Evolutionary conservation across 2,797 vertebrate species (phyloP).

Genomic region (Bradypus variegatus): DNA sequence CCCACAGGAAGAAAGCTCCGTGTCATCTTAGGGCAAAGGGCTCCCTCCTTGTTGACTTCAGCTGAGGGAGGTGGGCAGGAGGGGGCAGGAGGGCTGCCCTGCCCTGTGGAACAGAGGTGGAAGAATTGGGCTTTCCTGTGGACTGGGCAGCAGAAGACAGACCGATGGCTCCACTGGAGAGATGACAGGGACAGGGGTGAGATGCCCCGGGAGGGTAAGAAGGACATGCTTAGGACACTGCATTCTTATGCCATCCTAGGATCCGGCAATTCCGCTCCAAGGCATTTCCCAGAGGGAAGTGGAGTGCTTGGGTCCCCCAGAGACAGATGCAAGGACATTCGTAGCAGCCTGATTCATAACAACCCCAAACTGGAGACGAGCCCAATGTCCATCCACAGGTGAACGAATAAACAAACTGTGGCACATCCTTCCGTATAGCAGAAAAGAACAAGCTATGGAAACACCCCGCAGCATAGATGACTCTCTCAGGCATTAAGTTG

Average conservation of each 20-base stretch:
- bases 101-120: background rate
- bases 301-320: accelerated
- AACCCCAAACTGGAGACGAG: background rate
- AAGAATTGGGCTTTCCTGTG: background rate
- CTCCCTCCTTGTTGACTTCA: background rate
- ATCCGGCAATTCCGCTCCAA: background rate
- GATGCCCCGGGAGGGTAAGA: background rate
- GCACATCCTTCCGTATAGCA: accelerated
- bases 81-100: background rate
- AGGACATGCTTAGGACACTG: background rate
- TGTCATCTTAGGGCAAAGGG: background rate
- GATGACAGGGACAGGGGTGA: too few relatives aligned
- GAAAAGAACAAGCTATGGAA: background rate
- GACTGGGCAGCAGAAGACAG: background rate
- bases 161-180: background rate
- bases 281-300: background rate
- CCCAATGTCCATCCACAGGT: accelerated
- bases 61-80: background rate
- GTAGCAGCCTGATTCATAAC: background rate
- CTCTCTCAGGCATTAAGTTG: background rate
- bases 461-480: accelerated
- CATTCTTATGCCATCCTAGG: background rate
- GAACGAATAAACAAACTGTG: accelerated
- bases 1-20: background rate
- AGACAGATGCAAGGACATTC: background rate